These are phyloP conservation scores for Thereva unica DNA, from an alignment of 2,888 invertebrate genomes.

Conservation along the genomic window DNA sequence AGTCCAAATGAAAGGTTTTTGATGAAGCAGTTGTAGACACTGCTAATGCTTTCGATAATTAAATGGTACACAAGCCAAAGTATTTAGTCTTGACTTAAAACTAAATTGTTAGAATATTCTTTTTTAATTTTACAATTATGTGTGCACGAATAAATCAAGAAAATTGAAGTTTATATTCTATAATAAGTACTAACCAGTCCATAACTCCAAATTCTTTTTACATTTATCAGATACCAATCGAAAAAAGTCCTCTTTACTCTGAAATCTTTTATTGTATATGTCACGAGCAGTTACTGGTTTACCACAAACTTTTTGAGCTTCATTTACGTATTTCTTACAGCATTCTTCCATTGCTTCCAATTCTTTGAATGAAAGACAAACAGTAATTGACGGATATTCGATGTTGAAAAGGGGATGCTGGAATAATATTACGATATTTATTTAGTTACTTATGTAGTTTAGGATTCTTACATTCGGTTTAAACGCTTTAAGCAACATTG, in stretches of 20 bases:
- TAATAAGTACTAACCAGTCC: slow-evolving; percentile 48
- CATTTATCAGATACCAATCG: slow-evolving; percentile 60
- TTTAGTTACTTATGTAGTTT: background rate
- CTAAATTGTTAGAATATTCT: slow-evolving; percentile 7
- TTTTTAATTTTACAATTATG: background rate
- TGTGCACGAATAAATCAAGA: background rate
- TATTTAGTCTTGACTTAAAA: too few species aligned
- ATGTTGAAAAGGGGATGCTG: slow-evolving; percentile 53
- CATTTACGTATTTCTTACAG: slow-evolving; percentile 47
- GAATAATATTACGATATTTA: slow-evolving; percentile 9
- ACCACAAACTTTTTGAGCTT: slow-evolving; percentile 57
- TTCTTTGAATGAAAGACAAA: slow-evolving; percentile 52
- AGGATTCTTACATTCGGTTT: slow-evolving; percentile 65
- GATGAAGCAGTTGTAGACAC: too few species aligned
- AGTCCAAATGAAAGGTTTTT: too few species aligned
- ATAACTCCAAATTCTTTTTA: slow-evolving; percentile 49
- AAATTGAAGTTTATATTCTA: too few species aligned
- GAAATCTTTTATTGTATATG: slow-evolving; percentile 60
- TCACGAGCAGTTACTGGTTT: slow-evolving; percentile 61
- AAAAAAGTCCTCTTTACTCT: slow-evolving; percentile 60
- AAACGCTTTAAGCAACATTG: slow-evolving; percentile 71
- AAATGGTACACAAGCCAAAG: too few species aligned
- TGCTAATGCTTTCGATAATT: too few species aligned
- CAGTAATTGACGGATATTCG: slow-evolving; percentile 50
- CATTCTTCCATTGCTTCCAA: slow-evolving; percentile 46